Conservation (phyloP, 2,888 invertebrate species). For the Magallana nippona region DNA sequence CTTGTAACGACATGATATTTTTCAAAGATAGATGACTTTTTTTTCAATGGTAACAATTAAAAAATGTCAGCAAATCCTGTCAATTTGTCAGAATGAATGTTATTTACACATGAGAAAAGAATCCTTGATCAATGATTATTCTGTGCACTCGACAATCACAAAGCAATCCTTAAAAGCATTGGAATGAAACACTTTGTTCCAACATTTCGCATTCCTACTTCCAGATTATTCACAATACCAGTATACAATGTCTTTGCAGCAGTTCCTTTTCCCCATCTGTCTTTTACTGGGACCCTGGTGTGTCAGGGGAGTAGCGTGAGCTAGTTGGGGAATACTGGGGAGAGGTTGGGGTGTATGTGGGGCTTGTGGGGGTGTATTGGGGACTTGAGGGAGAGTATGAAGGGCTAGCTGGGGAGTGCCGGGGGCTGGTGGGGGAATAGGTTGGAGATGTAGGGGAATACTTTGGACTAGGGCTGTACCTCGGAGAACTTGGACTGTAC, state of each 20-base stretch:
- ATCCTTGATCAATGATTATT: too few relatives aligned
- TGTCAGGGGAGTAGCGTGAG: conserved; percentile 72
- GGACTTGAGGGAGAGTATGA: conserved; percentile 82
- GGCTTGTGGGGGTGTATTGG: conserved; percentile 82
- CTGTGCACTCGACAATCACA: too few relatives aligned
- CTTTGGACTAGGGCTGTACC: conserved; percentile 75
- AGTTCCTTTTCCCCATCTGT: background rate
- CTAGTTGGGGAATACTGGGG: conserved; percentile 75
- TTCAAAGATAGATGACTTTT: too few relatives aligned
- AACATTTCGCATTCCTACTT: too few relatives aligned
- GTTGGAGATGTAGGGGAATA: conserved; percentile 77
- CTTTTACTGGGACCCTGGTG: conserved; percentile 82
- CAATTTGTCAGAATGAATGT: too few relatives aligned
- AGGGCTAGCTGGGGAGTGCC: conserved; percentile 83
- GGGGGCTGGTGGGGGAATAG: conserved; percentile 76
- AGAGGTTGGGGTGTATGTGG: conserved; percentile 83
- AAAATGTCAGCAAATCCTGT: too few relatives aligned
- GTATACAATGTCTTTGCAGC: background rate
- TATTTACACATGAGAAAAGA: too few relatives aligned
- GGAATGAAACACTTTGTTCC: too few relatives aligned
- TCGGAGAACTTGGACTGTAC: conserved; percentile 82
- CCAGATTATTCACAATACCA: too few relatives aligned
- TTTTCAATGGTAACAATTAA: too few relatives aligned
- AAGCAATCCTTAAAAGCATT: too few relatives aligned
- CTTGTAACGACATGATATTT: too few relatives aligned